These are phyloP conservation scores for Parazoanthus swiftii DNA, from an alignment of 92 coral and sea anemone genomes.

Conservation along the genomic window DNA sequence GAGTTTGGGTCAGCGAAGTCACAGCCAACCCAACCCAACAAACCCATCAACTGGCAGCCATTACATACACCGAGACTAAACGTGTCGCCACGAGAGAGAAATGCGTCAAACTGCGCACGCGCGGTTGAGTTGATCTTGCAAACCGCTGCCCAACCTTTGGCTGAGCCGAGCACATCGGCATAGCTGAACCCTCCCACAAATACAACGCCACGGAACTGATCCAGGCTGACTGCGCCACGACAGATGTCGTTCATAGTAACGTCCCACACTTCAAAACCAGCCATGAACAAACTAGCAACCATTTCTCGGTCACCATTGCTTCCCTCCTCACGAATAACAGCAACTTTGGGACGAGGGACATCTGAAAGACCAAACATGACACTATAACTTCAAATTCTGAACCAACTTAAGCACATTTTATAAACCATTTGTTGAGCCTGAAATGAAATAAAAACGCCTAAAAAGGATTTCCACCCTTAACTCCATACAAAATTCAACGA, in stretches of 20 bases:
- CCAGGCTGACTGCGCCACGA: constrained; percentile 71
- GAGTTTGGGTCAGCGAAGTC: constrained; percentile 45
- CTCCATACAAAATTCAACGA: too few relatives aligned
- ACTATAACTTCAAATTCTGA: too few relatives aligned
- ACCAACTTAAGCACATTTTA: not conserved
- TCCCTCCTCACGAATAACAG: constrained; percentile 95
- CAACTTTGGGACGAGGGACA: constrained; percentile 66
- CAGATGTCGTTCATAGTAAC: constrained; percentile 91
- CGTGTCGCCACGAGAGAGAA: constrained; percentile 84
- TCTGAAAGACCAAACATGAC: constrained; percentile 21
- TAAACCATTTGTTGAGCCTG: not conserved
- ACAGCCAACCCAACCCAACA: constrained; percentile 93
- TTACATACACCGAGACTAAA: constrained; percentile 97
- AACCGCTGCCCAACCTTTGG: constrained; percentile 99
- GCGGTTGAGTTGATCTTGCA: constrained; percentile 83
- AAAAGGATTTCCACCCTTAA: too few relatives aligned
- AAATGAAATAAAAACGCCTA: too few relatives aligned
- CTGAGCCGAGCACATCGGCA: constrained; percentile 97
- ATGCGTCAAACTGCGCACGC: constrained; percentile 76
- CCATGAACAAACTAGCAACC: constrained; percentile 91
- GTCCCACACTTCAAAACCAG: constrained; percentile 97
- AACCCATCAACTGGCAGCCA: constrained; percentile 96
- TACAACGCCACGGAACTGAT: constrained; percentile 90
- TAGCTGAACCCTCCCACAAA: constrained; percentile 98
- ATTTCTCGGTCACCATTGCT: constrained; percentile 99